Base-by-base conservation (phyloP, 1,140 invertebrate species). In the Dreissena polymorpha region DNA sequence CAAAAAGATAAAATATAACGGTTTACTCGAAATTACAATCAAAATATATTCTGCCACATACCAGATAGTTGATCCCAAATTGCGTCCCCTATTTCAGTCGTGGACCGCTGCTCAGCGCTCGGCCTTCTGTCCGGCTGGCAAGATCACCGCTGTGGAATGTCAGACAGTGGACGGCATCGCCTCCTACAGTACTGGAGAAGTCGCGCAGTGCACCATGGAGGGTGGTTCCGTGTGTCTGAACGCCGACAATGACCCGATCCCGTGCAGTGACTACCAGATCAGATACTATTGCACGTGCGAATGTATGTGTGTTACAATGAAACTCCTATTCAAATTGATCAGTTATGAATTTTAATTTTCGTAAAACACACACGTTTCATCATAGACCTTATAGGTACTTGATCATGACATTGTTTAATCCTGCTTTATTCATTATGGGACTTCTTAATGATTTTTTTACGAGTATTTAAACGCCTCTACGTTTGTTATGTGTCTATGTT, bases 251-350 rank as follows among this genome's bases (percentile, higher is more conserved):
- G 72, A 77, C 78, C 88, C 85, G 8, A 72, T 88, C 55, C 77
- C 77, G 39, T 94, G 93, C 77, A 69, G 84, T 10, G 92, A 93
- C 85, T 92, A 92, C 82, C 92, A 93, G 86, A 89, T 94, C 60
- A 86, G 92, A 80, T 91, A 93, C 63, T 86, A 88, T 65, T 82
- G 63, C 27, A 29, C 23, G 67, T 63, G 78, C 72, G 60, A 63
- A 70, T 21, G 25, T 78, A 21, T 14, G 29, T 51, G 50, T 29
- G 18, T 69, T 5, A 69, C 18, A 3, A 7, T 25, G 21, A 69
- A n/a, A 10, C 23, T 21, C 23, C 18, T 25, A 2, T 21, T n/a
- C 60, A 5, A 39, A 39, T 39, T 2, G 2, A 39, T 39, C 2
- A 39, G 2, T 39, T 39, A 39, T 39, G 39, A 39, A 39, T 39